Percentiles rank a stretch among this genome's conserved stretches.
Conservation (phyloP, 2,888 invertebrate species). For the Lottia gigantea region DNA sequence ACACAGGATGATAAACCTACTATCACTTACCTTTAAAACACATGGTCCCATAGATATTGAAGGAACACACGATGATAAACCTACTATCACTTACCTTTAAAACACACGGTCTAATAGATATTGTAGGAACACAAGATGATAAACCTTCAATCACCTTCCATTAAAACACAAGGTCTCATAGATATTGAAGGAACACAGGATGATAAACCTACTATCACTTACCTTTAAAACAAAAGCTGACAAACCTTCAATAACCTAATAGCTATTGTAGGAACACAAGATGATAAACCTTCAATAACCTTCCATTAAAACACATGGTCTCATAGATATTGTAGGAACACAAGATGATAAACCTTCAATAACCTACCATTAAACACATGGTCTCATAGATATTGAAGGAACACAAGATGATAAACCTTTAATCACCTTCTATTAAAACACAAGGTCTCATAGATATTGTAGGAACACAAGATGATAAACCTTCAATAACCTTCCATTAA, state of each 20-base stretch:
- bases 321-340: constrained; percentile 84
- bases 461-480: constrained; percentile 86
- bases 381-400: constrained; percentile 86
- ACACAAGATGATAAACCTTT: constrained; percentile 86
- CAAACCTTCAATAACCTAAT: too few relatives aligned
- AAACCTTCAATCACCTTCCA: constrained; percentile 86
- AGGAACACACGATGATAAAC: constrained; percentile 86
- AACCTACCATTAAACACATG: constrained; percentile 76
- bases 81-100: constrained; percentile 76
- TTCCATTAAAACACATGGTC: constrained; percentile 77
- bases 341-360: constrained; percentile 90
- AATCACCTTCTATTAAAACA: constrained; percentile 69
- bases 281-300: constrained; percentile 64
- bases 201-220: constrained; percentile 85
- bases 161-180: constrained; percentile 80
- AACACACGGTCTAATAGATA: constrained; percentile 84
- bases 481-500: constrained; percentile 82
- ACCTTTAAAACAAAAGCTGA: too few relatives aligned
- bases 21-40: constrained; percentile 75
- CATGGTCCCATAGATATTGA: constrained; percentile 85
- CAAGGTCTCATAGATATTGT: constrained; percentile 85
- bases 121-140: constrained; percentile 82
- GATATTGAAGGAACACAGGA: constrained; percentile 86
- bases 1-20: constrained; percentile 89
- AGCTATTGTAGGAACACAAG: constrained; percentile 73